phyloP scores from a whole-genome alignment of 2,888 invertebrate species.

The Linyphia triangularis region DNA sequence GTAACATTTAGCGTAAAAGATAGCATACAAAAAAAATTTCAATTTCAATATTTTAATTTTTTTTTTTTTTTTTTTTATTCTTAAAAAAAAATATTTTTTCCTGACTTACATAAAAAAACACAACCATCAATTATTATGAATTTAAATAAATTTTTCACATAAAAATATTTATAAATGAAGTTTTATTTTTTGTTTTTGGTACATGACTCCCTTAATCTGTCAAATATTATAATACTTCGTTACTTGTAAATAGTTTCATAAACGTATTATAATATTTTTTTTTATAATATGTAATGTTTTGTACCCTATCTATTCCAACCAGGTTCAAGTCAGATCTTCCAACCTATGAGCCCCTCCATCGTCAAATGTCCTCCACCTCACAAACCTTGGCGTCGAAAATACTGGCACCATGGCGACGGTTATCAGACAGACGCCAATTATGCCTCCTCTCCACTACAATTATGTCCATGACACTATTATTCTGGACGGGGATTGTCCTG shows the following conservation, averaged over 20 bases:
- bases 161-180: no score
- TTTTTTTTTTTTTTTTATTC: no score
- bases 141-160: no score
- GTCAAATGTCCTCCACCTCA: conserved; percentile 2
- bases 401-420: conserved; percentile 11
- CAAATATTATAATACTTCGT: background rate
- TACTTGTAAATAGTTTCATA: no score
- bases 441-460: conserved; percentile 11
- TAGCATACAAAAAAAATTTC: no score
- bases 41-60: no score
- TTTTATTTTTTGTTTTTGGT: no score
- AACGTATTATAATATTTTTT: background rate
- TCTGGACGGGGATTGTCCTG: conserved; percentile 7
- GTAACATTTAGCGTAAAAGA: no score
- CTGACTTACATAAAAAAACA: no score
- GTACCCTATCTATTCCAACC: background rate
- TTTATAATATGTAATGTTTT: background rate
- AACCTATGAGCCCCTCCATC: conserved; percentile 31
- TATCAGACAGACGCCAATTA: background rate
- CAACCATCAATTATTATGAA: no score
- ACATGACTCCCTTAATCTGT: background rate
- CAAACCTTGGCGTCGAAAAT: background rate
- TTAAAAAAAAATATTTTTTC: no score
- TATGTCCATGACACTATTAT: background rate
- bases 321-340: conserved; percentile 53